These are phyloP conservation scores for Heliconius hewitsoni DNA, from an alignment of 1,140 invertebrate genomes.

Conservation along the genomic window DNA sequence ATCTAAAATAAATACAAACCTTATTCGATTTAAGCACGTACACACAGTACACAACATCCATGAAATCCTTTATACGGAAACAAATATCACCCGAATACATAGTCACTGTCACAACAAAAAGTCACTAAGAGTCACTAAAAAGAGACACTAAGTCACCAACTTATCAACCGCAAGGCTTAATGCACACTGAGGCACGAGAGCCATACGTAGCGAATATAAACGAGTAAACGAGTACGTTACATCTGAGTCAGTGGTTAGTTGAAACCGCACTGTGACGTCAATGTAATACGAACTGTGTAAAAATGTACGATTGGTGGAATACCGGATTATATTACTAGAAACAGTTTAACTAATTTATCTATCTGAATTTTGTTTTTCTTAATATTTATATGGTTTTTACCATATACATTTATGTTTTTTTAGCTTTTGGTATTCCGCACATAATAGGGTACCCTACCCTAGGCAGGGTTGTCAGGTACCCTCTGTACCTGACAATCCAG, in stretches of 20 bases:
- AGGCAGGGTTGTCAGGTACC: too few relatives aligned
- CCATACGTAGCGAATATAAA: slow-evolving; percentile 57
- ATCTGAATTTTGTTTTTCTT: not conserved
- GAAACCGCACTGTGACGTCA: slow-evolving; percentile 60
- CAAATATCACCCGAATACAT: slow-evolving; percentile 66
- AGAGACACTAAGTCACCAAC: slow-evolving; percentile 15
- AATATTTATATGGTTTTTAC: not conserved
- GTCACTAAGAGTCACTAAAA: slow-evolving; percentile 22
- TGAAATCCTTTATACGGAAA: slow-evolving; percentile 67
- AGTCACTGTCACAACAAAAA: slow-evolving; percentile 40
- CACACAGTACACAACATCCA: slow-evolving; percentile 72
- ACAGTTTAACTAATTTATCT: not conserved
- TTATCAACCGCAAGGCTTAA: slow-evolving; percentile 25
- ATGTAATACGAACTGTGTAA: slow-evolving; percentile 44
- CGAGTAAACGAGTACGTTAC: slow-evolving; percentile 23
- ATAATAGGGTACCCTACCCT: too few relatives aligned
- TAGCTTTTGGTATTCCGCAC: too few relatives aligned
- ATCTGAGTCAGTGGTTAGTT: slow-evolving; percentile 53
- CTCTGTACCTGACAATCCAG: too few relatives aligned
- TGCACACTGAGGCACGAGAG: slow-evolving; percentile 46
- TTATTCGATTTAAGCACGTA: slow-evolving; percentile 61
- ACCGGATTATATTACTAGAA: slow-evolving; percentile 32
- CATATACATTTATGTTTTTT: too few relatives aligned
- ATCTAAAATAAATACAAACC: slow-evolving; percentile 41
- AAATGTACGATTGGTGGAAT: slow-evolving; percentile 43